A percentile compares a stretch with the other conserved stretches of the same genome.
These are phyloP conservation scores for Gallinago solitaria DNA, from an alignment of 2,797 vertebrate species.

Conservation along the genomic window DNA sequence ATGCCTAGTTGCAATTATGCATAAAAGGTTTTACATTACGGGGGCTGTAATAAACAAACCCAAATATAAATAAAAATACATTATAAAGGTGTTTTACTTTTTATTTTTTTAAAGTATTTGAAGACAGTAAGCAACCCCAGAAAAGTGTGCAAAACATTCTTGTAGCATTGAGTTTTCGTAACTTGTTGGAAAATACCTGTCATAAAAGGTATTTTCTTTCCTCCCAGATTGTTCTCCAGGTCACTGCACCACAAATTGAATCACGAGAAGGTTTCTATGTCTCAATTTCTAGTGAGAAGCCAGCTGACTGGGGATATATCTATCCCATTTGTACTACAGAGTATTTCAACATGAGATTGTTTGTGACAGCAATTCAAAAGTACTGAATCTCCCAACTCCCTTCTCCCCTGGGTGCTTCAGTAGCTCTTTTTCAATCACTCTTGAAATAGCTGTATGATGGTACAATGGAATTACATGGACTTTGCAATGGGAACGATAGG, in stretches of 20 bases:
- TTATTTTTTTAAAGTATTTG: background rate
- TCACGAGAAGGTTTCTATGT: conserved; percentile 15
- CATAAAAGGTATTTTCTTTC: background rate
- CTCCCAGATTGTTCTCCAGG: background rate
- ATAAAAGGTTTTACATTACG: background rate
- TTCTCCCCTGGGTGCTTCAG: conserved; percentile 31
- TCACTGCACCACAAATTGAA: conserved; percentile 15
- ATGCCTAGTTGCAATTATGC: background rate
- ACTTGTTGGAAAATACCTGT: background rate
- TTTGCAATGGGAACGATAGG: background rate
- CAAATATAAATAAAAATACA: background rate
- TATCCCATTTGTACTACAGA: conserved; percentile 11
- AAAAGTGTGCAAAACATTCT: background rate
- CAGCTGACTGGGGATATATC: background rate
- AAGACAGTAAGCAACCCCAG: background rate
- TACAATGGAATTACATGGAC: background rate
- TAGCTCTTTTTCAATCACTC: conserved; percentile 28
- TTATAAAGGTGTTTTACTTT: background rate
- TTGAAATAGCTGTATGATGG: background rate
- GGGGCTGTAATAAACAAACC: background rate
- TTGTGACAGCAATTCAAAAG: conserved; percentile 43
- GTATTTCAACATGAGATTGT: conserved; percentile 24
- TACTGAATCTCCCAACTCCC: background rate
- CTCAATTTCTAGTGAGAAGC: conserved; percentile 44
- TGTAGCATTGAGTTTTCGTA: background rate